Evolutionary conservation across 2,797 vertebrate species (phyloP).

Genomic region (Ctenopoma multispine): DNA sequence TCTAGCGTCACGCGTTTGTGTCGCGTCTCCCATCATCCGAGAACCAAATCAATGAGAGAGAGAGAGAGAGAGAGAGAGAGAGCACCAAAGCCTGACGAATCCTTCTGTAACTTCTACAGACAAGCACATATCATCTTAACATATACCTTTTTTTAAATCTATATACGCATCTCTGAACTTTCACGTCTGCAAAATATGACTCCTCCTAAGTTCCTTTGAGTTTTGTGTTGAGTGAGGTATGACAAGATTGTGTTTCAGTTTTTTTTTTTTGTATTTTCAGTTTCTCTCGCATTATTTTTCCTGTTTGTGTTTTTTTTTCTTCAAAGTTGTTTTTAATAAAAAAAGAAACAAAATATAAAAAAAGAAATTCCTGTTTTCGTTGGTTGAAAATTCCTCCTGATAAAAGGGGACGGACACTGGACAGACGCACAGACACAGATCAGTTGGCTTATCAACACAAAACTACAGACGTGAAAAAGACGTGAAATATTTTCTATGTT

Average conservation of each 20-base stretch:
- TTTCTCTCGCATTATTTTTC: slow-evolving; percentile 82
- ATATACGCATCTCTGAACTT: slow-evolving; percentile 75
- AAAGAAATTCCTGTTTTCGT: slow-evolving; percentile 82
- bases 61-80: slow-evolving; percentile 49
- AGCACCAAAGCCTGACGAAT: slow-evolving; percentile 63
- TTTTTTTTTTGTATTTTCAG: slow-evolving; percentile 70
- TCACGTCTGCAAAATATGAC: slow-evolving; percentile 77
- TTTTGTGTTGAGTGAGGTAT: slow-evolving; percentile 89
- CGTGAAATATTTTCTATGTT: slow-evolving; percentile 82
- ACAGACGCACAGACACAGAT: slow-evolving; percentile 83
- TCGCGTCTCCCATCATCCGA: slow-evolving; percentile 29
- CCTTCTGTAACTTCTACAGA: slow-evolving; percentile 75
- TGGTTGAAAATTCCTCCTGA: slow-evolving; percentile 84
- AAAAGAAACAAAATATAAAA: slow-evolving; percentile 73
- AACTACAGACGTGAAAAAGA: slow-evolving; percentile 82
- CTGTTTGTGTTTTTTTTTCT: slow-evolving; percentile 71
- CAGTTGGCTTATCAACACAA: slow-evolving; percentile 84
- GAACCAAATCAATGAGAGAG: slow-evolving; percentile 51
- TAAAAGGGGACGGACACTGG: slow-evolving; percentile 84
- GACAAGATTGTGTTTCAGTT: slow-evolving; percentile 83
- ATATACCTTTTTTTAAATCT: slow-evolving; percentile 60
- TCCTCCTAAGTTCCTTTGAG: slow-evolving; percentile 82
- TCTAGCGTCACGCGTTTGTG: neutral
- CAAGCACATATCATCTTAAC: slow-evolving; percentile 76
- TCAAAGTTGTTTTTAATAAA: slow-evolving; percentile 76